A percentile compares a stretch with the other conserved stretches of the same genome.
phyloP scores from a whole-genome alignment of 2,888 invertebrate genomes.

The Synanthedon myopaeformis region DNA sequence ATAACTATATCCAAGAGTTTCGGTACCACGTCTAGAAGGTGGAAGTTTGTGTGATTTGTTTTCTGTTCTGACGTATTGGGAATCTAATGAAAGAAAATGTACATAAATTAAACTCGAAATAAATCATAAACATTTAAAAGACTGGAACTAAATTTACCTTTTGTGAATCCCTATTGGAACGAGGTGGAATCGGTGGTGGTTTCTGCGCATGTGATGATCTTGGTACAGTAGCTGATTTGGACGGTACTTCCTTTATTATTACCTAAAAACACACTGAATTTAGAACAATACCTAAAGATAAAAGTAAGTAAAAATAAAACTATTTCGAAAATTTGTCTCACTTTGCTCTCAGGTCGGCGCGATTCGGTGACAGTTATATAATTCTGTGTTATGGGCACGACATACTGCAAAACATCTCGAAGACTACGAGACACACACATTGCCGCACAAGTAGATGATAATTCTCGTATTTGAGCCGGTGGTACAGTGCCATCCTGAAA shows the following conservation, averaged over 20 bases:
- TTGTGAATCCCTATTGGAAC: conserved; percentile 32
- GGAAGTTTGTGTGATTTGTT: conserved; percentile 61
- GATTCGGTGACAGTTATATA: conserved; percentile 21
- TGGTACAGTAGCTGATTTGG: conserved; percentile 50
- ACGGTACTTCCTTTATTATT: conserved; percentile 34
- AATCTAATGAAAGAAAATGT: not conserved
- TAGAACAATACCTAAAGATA: no score
- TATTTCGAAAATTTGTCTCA: conserved; percentile 8
- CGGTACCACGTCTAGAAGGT: conserved; percentile 85
- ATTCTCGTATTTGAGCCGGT: conserved; percentile 32
- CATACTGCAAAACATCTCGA: conserved; percentile 50
- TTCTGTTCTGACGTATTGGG: conserved; percentile 12
- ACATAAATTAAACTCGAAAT: not conserved
- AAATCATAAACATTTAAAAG: not conserved
- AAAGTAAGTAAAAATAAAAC: not conserved
- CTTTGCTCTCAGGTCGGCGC: conserved; percentile 35
- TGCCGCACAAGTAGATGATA: conserved; percentile 82
- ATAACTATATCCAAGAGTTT: conserved; percentile 84
- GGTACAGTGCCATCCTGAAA: conserved; percentile 45
- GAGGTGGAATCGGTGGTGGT: conserved; percentile 55
- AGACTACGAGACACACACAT: conserved; percentile 74
- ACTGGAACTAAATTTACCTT: conserved; percentile 19
- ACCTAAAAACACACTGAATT: conserved; percentile 12
- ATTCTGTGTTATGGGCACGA: conserved; percentile 49
- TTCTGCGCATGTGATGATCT: conserved; percentile 42